Evolutionary conservation across 2,888 invertebrate species (phyloP), one percentile per base, ranked within the genome.

Genomic region (Muschampia plurimacula): DNA sequence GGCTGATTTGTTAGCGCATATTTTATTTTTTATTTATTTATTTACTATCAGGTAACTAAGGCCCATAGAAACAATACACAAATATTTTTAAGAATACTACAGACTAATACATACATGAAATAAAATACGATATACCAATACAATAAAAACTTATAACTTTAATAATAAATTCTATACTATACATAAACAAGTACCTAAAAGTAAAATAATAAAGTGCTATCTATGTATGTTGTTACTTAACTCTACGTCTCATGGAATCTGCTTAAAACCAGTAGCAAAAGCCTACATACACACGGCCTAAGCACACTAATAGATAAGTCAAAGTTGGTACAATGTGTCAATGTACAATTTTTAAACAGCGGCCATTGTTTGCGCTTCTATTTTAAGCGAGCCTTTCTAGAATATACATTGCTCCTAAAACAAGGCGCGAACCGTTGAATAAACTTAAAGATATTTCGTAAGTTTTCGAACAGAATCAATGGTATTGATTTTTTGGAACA

Each of bases 311-410:
- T 39, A 62, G 62, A 55, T 55, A 41, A 55, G 39, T 55, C 55
- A 67, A 66, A 66, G 66, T 66, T 66, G 36, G 66, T 67, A 39
- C 55, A 67, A 55, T 55, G 39, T 62, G 39, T 15, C 62, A 46
- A 69, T 64, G 73, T 73, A 65, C 32, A 62, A 32, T 60, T 60
- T 60, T 60, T 66, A 39, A 46, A 67, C 39, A 41, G 15, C 5
- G 66, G 41, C 22, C 46, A 70, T 74, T 67, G 69, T 60, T 69
- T 74, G 60, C 64, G 60, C 60, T 74, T 71, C 68, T 67, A 60
- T 69, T 72, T 55, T 2, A 36, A 62, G 55, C 72, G 55, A 49
- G 28, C 59, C 59, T 57, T 67, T 67, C 41, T 13, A 44, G 57
- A 59, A 28, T 22, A 46, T 10, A 36, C 39, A 12, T 64, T 22